Conservation (phyloP, 1,140 invertebrate genomes). For the Zaprionus vittiger region DNA sequence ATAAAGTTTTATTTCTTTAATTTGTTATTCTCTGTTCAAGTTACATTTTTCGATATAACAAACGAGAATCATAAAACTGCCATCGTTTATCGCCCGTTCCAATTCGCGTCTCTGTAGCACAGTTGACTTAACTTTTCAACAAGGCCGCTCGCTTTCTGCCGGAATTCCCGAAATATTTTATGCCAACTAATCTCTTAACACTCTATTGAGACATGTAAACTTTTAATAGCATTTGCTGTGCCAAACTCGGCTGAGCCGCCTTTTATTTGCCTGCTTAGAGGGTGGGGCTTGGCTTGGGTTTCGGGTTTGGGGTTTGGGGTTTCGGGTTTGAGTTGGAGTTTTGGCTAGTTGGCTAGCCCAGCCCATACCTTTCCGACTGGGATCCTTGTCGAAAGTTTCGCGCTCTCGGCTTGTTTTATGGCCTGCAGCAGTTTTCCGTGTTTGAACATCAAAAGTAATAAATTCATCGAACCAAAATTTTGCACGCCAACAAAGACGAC, state of each 20-base stretch:
- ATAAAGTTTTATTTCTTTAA: background rate
- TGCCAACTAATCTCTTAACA: constrained; percentile 79
- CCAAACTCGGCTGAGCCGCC: constrained; percentile 36
- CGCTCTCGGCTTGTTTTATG: constrained; percentile 68
- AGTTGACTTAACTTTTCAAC: constrained; percentile 50
- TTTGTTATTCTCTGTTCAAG: background rate
- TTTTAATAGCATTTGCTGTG: constrained; percentile 77
- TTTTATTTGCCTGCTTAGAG: background rate
- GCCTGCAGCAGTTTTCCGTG: constrained; percentile 81
- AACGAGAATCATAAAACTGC: constrained; percentile 25
- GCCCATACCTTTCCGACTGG: background rate
- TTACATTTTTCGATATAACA: background rate
- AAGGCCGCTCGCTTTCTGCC: constrained; percentile 25
- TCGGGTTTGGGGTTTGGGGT: background rate
- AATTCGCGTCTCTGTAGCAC: background rate
- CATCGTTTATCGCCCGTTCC: background rate
- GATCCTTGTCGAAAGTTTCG: constrained; percentile 44
- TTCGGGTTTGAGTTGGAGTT: constrained; percentile 1
- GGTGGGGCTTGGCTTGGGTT: background rate
- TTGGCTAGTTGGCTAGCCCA: background rate
- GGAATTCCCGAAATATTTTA: constrained; percentile 69
- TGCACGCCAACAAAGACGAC: constrained; percentile 31
- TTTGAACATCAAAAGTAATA: constrained; percentile 83
- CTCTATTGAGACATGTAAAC: constrained; percentile 82
- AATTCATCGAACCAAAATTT: constrained; percentile 76